phyloP scores from a whole-genome alignment of 1,140 invertebrate genomes.

The Meloidogyne hapla region DNA sequence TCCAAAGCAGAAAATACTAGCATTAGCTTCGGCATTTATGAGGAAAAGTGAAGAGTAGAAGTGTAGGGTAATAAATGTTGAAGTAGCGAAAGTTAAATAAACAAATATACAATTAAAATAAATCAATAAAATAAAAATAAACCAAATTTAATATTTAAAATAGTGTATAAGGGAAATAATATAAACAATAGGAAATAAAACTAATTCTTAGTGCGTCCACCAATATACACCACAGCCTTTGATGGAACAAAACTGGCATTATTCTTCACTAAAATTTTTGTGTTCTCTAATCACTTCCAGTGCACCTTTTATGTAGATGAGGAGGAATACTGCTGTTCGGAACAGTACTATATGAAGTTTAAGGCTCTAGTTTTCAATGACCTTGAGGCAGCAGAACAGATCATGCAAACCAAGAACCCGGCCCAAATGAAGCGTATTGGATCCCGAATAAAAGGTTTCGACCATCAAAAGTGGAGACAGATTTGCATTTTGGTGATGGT shows the following conservation, averaged over 20 bases:
- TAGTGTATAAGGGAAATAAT: too few relatives aligned
- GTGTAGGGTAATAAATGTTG: too few relatives aligned
- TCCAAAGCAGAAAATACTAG: neutral
- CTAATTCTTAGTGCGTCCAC: too few relatives aligned
- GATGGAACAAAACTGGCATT: neutral
- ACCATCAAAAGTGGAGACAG: neutral
- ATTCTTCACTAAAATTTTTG: conserved; percentile 7
- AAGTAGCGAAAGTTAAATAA: too few relatives aligned
- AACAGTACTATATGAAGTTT: conserved; percentile 8
- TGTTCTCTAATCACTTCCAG: conserved; percentile 8
- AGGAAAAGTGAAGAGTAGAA: too few relatives aligned
- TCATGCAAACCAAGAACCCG: neutral
- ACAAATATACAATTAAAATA: too few relatives aligned
- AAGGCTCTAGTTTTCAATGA: neutral
- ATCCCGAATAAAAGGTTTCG: neutral
- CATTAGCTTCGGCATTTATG: too few relatives aligned
- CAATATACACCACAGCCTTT: too few relatives aligned
- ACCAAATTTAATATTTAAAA: too few relatives aligned
- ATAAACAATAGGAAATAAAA: too few relatives aligned
- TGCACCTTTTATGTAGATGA: neutral
- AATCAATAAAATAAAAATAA: too few relatives aligned
- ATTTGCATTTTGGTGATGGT: conserved; percentile 1
- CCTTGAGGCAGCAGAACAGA: neutral
- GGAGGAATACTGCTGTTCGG: neutral
- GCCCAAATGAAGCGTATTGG: conserved; percentile 1